Evolutionary conservation across 2,888 invertebrate species (phyloP).

Genomic region (Zaprionus lineosus): DNA sequence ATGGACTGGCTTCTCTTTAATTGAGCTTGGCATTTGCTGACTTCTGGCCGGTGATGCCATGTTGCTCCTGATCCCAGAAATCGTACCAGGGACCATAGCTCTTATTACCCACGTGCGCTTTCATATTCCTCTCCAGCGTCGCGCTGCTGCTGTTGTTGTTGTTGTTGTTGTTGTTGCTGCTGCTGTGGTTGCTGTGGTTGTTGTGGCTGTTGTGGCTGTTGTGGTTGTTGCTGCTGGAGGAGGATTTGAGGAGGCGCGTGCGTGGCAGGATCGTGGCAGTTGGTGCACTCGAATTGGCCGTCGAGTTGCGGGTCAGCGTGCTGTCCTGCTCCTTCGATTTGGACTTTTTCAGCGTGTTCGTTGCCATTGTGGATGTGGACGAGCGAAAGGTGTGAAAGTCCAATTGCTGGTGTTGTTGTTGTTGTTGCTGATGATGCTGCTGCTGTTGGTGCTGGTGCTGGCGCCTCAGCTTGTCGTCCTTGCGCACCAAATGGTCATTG

Average conservation of each 20-base stretch:
- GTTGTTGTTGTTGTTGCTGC: constrained; percentile 42
- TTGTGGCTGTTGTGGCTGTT: constrained; percentile 1
- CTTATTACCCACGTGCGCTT: constrained; percentile 82
- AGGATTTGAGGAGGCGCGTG: constrained; percentile 80
- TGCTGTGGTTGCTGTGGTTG: constrained; percentile 42
- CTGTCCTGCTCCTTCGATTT: constrained; percentile 80
- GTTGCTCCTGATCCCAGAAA: constrained; percentile 86
- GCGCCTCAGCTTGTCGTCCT: constrained; percentile 83
- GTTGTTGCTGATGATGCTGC: constrained; percentile 57
- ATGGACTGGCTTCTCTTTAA: constrained; percentile 17
- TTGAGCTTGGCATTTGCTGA: constrained; percentile 63
- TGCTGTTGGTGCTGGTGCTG: constrained; percentile 55
- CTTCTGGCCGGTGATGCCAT: constrained; percentile 60
- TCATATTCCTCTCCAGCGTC: constrained; percentile 68
- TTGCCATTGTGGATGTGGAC: constrained; percentile 83
- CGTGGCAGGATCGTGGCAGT: constrained; percentile 81
- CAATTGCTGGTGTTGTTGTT: constrained; percentile 84
- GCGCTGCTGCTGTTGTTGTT: constrained; percentile 76
- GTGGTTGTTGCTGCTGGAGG: constrained; percentile 40
- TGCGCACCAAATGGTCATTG: constrained; percentile 87
- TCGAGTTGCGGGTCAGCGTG: constrained; percentile 84
- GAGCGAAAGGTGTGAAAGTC: constrained; percentile 82
- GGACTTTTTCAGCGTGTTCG: constrained; percentile 80
- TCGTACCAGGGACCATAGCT: constrained; percentile 95
- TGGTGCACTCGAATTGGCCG: constrained; percentile 81